Base-by-base conservation (phyloP, 2,797 vertebrate genomes). In the Thripadectes ignobilis region DNA sequence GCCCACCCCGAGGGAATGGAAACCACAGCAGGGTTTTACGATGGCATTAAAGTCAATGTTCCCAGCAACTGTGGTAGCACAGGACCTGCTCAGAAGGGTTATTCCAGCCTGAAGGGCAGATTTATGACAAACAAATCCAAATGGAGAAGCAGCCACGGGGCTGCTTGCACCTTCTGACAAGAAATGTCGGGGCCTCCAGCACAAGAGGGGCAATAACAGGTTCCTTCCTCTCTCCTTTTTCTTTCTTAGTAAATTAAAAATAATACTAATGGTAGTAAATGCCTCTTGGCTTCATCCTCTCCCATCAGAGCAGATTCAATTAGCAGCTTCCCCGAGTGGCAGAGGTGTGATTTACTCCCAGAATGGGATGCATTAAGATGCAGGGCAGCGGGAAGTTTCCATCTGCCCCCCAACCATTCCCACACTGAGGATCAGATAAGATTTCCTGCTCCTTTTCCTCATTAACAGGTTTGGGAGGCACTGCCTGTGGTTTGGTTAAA, bases 41-140 rank as follows among this genome's bases (percentile, higher is more conserved):
- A 45, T 1, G 2, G 58, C 67, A 39, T 66, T 36, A 79, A 95
- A 88, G 27, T 49, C 45, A 43, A 17, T 7, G 54, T 57, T 90
- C 79, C 74, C 89, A 91, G 88, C 61, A 76, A 76, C 83, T 78
- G 63, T 49, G 62, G 77, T 21, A 17, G 57, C 4, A 3, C 73
- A 69, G 71, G 67, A 63, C 91, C 89, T 58, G 61, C 68, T 88
- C 63, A 23, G 59, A 58, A 63, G 72, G 80, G 80, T 77, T 82
- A 86, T 74, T 93, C 46, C 87, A 92, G 77, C 89, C 95, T 49
- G 59, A 90, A 82, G 88, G 91, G 75, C 63, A 82, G 69, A 83
- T 54, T 83, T 86, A 26, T 61, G 69, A 66, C 83, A 46, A 89
- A 66, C 24, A 21, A 55, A 93, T 52, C 87, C 78, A 45, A 92